A percentile compares a stretch with the other conserved stretches of the same genome.
These are phyloP conservation scores for Argyresthia albistria DNA, from an alignment of 2,888 invertebrate genomes.

Conservation along the genomic window DNA sequence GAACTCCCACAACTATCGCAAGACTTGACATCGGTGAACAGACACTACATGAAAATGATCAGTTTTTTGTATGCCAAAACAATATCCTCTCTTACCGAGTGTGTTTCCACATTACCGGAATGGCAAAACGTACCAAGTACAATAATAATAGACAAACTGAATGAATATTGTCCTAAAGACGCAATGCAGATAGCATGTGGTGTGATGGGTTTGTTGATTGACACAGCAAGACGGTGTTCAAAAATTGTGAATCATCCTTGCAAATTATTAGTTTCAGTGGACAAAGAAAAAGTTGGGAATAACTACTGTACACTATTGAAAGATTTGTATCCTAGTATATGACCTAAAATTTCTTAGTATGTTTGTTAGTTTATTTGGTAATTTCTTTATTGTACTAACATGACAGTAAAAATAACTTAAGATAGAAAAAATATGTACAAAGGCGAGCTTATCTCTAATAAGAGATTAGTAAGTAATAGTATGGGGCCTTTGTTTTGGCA, in stretches of 20 bases:
- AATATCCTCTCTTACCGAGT: conserved; percentile 41
- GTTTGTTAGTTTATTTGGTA: too few relatives aligned
- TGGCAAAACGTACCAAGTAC: conserved; percentile 51
- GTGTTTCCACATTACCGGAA: conserved; percentile 36
- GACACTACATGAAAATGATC: conserved; percentile 57
- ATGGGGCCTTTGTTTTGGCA: too few relatives aligned
- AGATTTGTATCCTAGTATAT: conserved; percentile 28
- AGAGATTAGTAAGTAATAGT: too few relatives aligned
- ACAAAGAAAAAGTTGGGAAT: conserved; percentile 28
- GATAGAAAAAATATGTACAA: too few relatives aligned
- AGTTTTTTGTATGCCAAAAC: conserved; percentile 50
- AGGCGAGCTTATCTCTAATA: too few relatives aligned
- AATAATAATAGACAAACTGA: conserved; percentile 50
- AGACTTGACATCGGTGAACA: conserved; percentile 35
- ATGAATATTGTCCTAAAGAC: conserved; percentile 32
- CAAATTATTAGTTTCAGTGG: conserved; percentile 33
- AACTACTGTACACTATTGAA: conserved; percentile 33
- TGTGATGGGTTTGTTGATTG: conserved; percentile 37
- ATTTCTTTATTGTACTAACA: neutral
- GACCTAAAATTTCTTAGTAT: too few relatives aligned
- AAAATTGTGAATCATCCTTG: conserved; percentile 23
- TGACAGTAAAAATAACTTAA: too few relatives aligned
- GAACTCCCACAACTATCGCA: conserved; percentile 54
- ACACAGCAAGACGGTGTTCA: conserved; percentile 37
- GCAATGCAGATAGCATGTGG: conserved; percentile 47